A percentile compares a stretch with the other conserved stretches of the same genome.
phyloP scores from a whole-genome alignment of 2,888 invertebrate species.

The Sarcophaga caerulescens region DNA sequence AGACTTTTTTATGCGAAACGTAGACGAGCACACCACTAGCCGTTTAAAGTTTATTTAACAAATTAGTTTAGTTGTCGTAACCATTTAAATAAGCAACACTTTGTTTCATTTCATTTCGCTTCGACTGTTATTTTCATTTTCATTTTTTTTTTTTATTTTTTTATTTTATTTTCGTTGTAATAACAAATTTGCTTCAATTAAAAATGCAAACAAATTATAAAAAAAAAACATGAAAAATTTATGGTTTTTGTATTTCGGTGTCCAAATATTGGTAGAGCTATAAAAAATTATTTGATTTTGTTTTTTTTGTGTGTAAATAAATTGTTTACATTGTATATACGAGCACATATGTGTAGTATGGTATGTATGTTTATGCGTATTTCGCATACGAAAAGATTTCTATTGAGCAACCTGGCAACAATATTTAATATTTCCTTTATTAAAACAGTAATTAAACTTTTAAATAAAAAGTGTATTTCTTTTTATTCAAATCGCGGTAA shows the following conservation, averaged over 20 bases:
- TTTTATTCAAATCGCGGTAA: too few relatives aligned
- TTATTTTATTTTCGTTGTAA: slow-evolving; percentile 33
- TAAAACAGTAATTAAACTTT: too few relatives aligned
- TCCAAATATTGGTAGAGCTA: slow-evolving; percentile 41
- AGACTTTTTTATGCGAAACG: slow-evolving; percentile 53
- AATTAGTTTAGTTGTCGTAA: slow-evolving; percentile 73
- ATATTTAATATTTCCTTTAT: too few relatives aligned
- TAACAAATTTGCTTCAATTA: slow-evolving; percentile 54
- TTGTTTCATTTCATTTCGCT: slow-evolving; percentile 31
- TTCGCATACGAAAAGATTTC: too few relatives aligned
- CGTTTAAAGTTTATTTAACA: slow-evolving; percentile 70
- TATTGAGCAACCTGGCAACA: too few relatives aligned
- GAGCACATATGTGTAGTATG: too few relatives aligned
- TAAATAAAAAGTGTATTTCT: too few relatives aligned
- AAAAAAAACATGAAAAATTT: slow-evolving; percentile 32
- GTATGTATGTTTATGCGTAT: too few relatives aligned
- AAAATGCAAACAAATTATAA: slow-evolving; percentile 24
- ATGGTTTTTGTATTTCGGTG: slow-evolving; percentile 43
- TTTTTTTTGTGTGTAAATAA: slow-evolving; percentile 3
- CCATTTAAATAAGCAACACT: slow-evolving; percentile 70
- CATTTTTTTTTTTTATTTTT: background rate
- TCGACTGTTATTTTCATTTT: too few relatives aligned
- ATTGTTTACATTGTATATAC: too few relatives aligned
- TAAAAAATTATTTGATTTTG: slow-evolving; percentile 31
- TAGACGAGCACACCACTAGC: slow-evolving; percentile 11